A percentile compares a stretch with the other conserved stretches of the same genome.
phyloP scores from a whole-genome alignment of 2,113 vertebrate species.

The Ptilonorhynchus violaceus region DNA sequence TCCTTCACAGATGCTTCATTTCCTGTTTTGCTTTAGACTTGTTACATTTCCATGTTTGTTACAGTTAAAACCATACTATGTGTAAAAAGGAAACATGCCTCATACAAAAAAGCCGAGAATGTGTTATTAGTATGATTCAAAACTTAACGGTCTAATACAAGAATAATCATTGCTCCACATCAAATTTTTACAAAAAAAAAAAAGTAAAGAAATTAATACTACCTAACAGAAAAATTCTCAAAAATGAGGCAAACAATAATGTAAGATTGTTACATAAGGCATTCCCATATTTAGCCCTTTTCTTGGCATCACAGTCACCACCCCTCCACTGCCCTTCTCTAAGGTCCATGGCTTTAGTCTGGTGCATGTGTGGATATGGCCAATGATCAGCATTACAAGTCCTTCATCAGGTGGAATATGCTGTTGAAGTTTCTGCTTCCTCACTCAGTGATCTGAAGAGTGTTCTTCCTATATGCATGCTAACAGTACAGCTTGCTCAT shows the following conservation, averaged over 20 bases:
- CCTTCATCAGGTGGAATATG: background rate
- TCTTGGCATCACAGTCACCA: background rate
- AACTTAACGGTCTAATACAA: background rate
- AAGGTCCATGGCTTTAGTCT: background rate
- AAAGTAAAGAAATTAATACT: background rate
- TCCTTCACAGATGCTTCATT: background rate
- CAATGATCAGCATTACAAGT: background rate
- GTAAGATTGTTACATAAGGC: background rate
- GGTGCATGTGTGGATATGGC: background rate
- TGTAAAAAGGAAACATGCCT: background rate
- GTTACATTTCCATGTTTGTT: background rate
- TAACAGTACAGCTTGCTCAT: background rate
- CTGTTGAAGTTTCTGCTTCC: background rate
- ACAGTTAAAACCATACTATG: background rate
- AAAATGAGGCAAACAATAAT: background rate
- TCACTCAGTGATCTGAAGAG: background rate
- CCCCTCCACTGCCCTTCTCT: background rate
- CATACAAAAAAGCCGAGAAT: background rate
- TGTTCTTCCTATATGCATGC: background rate
- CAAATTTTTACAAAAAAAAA: background rate
- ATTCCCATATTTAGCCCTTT: background rate
- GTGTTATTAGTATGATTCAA: background rate
- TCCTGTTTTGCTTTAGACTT: background rate
- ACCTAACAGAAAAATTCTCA: background rate
- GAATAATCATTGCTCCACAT: background rate